Percentiles rank a stretch among this genome's conserved stretches.
These are phyloP conservation scores for Papilio machaon DNA, from an alignment of 1,140 invertebrate genomes.

Conservation along the genomic window DNA sequence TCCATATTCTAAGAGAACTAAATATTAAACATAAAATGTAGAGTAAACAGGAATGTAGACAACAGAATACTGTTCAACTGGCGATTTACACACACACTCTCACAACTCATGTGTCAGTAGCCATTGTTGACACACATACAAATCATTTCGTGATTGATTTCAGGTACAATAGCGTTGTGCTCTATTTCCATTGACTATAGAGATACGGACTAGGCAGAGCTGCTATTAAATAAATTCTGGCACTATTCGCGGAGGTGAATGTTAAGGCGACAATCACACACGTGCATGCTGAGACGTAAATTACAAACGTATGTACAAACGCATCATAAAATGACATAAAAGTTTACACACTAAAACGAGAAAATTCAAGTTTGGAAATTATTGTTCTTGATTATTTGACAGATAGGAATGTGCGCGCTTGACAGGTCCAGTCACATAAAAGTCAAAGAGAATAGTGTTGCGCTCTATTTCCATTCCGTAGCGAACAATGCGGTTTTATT, in stretches of 20 bases:
- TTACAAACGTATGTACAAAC: no score
- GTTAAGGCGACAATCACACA: no score
- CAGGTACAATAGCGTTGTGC: background rate
- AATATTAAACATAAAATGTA: background rate
- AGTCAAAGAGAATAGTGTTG: background rate
- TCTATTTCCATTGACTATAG: background rate
- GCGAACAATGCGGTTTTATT: conserved; percentile 13
- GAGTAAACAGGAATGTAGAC: background rate
- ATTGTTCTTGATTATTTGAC: no score
- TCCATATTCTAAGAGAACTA: background rate
- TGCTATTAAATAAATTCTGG: background rate
- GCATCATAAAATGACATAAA: no score
- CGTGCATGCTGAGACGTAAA: no score
- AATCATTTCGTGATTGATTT: conserved; percentile 23
- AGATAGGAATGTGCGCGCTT: no score
- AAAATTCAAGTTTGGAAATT: no score
- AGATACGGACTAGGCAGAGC: background rate
- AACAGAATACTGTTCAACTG: background rate
- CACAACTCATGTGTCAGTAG: background rate
- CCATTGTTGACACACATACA: conserved; percentile 9
- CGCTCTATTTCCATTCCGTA: background rate
- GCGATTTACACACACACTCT: background rate
- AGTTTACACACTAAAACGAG: no score
- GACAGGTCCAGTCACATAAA: background rate
- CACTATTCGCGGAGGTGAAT: background rate